Percentiles rank a stretch among this genome's conserved stretches.
phyloP scores from a whole-genome alignment of 2,797 vertebrate species.

The Sebastes umbrosus region DNA sequence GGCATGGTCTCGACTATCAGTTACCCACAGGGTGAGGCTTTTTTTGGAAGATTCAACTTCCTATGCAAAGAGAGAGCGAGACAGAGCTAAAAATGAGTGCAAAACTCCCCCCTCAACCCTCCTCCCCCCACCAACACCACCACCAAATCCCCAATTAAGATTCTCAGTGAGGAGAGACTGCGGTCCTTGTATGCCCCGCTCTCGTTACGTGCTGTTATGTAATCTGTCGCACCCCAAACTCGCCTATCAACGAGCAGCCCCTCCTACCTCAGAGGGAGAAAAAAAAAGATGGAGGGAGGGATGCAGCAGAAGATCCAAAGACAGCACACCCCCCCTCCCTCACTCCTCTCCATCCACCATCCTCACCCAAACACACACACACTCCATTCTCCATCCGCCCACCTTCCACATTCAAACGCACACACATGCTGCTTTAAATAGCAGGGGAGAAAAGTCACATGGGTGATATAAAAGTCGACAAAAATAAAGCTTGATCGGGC shows the following conservation, averaged over 20 bases:
- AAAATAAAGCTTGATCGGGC: constrained; percentile 66
- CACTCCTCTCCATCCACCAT: background rate
- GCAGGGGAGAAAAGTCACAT: constrained; percentile 67
- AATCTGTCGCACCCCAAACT: constrained; percentile 77
- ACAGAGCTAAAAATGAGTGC: constrained; percentile 12
- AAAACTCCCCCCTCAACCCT: background rate
- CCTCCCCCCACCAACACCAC: background rate
- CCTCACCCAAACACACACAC: constrained; percentile 35
- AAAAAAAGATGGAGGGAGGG: constrained; percentile 12
- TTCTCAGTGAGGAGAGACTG: constrained; percentile 67
- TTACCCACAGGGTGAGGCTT: constrained; percentile 1
- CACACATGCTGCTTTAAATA: constrained; percentile 69
- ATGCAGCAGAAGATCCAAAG: constrained; percentile 69
- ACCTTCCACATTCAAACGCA: constrained; percentile 56
- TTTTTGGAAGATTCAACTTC: background rate
- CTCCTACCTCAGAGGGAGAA: constrained; percentile 30
- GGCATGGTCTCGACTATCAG: background rate
- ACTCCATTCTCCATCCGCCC: constrained; percentile 23
- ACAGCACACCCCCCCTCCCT: constrained; percentile 1
- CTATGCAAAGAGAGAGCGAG: constrained; percentile 12
- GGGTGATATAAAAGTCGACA: constrained; percentile 66
- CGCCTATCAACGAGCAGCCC: constrained; percentile 62
- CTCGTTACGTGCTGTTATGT: constrained; percentile 68
- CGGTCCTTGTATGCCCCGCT: constrained; percentile 64
- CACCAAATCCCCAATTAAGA: constrained; percentile 60